Evolutionary conservation across 2,797 vertebrate species (phyloP), one percentile per base, ranked within the genome.

Genomic region (Lerista edwardsae): DNA sequence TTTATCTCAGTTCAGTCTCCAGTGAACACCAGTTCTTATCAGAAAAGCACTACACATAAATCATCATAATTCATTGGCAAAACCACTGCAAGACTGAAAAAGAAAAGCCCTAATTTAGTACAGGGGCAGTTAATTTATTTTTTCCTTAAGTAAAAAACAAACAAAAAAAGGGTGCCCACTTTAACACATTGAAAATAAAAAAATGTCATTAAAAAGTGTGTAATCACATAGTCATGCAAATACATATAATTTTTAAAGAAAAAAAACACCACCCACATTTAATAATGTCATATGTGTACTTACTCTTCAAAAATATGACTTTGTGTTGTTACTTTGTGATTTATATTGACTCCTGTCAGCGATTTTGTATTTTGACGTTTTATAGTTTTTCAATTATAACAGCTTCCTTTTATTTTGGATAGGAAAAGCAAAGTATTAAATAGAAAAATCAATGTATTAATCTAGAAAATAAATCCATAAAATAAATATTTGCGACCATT

Each of bases 21-120:
- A 86, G 82, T 79, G 83, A 93, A 76, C 29, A 86, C 64, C 29
- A 86, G 71, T 36, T 90, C 84, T 90, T 80, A 77, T 25, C 59
- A 78, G 77, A 86, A 90, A 93, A 82, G 2, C 36, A 75, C 82
- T 47, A 29, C 57, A 88, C 39, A 90, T 88, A 92, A 89, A 91
- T 92, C 85, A 91, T 61, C 15, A 68, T 88, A 90, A 89, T 78
- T 92, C 84, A 64, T 36, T 88, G 51, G 62, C 59, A 73, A 86
- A 90, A 87, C 47, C 76, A 7, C 75, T 10, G 68, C 25, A 29
- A 71, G 6, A 76, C 78, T 79, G 69, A 84, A 71, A 0, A 5
- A 78, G 31, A 17, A 34, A 55, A 75, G 29, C 68, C 86, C 7
- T 82, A 82, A 91, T 91, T 80, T 8, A 91, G 75, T 23, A 36